A percentile compares a stretch with the other conserved stretches of the same genome.
Evolutionary conservation across 2,888 invertebrate species (phyloP).

Genomic region (Drosophila silvestris): DNA sequence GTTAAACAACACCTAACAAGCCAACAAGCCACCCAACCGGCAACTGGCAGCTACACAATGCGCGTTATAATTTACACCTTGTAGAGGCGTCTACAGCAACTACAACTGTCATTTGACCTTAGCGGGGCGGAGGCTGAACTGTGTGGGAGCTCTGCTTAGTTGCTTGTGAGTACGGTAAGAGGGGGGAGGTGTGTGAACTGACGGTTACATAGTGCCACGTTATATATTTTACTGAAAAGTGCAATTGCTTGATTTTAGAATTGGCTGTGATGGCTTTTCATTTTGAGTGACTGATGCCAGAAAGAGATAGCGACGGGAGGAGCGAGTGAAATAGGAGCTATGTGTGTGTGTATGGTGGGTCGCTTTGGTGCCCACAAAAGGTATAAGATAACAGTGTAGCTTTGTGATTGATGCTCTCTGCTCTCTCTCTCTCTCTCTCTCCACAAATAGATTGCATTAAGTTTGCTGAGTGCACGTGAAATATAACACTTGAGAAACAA

Average conservation of each 20-base stretch:
- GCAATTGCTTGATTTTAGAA: conserved; percentile 78
- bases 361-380: conserved; percentile 13
- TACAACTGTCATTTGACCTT: conserved; percentile 79
- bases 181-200: conserved; percentile 17
- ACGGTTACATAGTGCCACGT: conserved; percentile 60
- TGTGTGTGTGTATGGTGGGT: not conserved
- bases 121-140: conserved; percentile 20
- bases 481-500: not conserved
- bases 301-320: not conserved
- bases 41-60: conserved; percentile 70
- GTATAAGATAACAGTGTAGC: conserved; percentile 41
- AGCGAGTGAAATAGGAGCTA: not conserved
- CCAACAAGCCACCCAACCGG: conserved; percentile 33
- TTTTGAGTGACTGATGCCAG: conserved; percentile 63
- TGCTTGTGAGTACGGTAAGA: conserved; percentile 1
- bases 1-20: conserved; percentile 4
- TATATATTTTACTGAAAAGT: conserved; percentile 75
- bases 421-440: not conserved
- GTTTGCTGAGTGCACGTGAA: conserved; percentile 3
- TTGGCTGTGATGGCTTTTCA: conserved; percentile 74
- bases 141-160: not conserved
- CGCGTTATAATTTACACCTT: conserved; percentile 80
- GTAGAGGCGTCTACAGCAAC: conserved; percentile 58
- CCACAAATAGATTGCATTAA: conserved; percentile 41
- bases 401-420: conserved; percentile 55